These are phyloP conservation scores for Myoxocephalus aenaeus DNA, from an alignment of 2,797 vertebrate genomes.

Conservation along the genomic window DNA sequence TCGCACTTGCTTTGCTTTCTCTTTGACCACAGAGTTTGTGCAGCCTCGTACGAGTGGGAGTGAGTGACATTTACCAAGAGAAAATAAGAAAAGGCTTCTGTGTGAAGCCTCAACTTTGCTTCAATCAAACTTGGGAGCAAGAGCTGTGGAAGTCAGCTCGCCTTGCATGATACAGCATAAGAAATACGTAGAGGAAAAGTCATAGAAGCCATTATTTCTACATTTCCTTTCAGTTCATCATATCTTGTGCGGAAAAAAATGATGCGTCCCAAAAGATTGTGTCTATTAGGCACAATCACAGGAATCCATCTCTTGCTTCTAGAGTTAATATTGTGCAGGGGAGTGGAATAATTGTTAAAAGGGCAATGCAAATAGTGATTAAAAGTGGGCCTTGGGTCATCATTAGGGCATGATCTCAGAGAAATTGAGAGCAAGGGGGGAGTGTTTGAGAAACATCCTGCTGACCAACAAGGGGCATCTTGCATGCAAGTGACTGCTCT, in stretches of 20 bases:
- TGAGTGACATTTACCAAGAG: constrained; percentile 24
- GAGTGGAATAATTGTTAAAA: constrained; percentile 84
- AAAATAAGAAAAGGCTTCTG: constrained; percentile 19
- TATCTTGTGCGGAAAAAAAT: constrained; percentile 44
- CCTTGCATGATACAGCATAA: constrained; percentile 48
- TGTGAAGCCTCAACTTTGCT: constrained; percentile 55
- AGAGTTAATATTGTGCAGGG: constrained; percentile 79
- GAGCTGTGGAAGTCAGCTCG: constrained; percentile 40
- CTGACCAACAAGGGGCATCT: constrained; percentile 70
- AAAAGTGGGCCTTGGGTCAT: constrained; percentile 82
- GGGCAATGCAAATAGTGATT: constrained; percentile 83
- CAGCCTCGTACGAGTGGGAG: constrained; percentile 29
- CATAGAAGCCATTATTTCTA: constrained; percentile 26
- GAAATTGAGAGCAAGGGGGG: constrained; percentile 66
- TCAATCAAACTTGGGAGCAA: constrained; percentile 47
- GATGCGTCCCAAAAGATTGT: constrained; percentile 58
- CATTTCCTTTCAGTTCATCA: constrained; percentile 57
- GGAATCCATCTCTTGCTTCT: constrained; percentile 61
- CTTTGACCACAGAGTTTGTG: constrained; percentile 47
- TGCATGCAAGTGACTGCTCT: constrained; percentile 58
- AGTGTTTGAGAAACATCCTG: constrained; percentile 72
- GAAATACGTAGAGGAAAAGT: constrained; percentile 55
- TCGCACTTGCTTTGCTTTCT: constrained; percentile 30
- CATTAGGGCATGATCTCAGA: constrained; percentile 82
- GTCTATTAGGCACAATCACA: constrained; percentile 71